A percentile compares a stretch with the other conserved stretches of the same genome.
Conservation (phyloP, 2,797 vertebrate genomes). For the Sebastes umbrosus region DNA sequence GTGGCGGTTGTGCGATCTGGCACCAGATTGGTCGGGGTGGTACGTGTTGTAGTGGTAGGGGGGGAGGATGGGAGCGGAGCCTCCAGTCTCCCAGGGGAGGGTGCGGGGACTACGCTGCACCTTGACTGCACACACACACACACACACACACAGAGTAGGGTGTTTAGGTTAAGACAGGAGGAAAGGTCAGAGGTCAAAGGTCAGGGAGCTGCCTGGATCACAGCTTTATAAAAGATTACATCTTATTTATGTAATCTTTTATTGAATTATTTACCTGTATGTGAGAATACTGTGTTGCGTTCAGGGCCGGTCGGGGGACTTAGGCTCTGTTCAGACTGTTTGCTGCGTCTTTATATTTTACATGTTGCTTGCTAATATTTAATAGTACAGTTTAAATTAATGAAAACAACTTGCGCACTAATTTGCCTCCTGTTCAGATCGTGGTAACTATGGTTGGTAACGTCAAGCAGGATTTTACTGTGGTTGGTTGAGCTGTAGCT, state of each 20-base stretch:
- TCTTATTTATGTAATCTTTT: constrained; percentile 27
- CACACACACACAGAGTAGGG: constrained; percentile 36
- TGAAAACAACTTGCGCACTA: too few relatives aligned
- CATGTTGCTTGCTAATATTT: too few relatives aligned
- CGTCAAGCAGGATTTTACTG: too few relatives aligned
- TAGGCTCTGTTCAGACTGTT: too few relatives aligned
- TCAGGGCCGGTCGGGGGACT: background rate
- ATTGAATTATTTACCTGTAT: background rate
- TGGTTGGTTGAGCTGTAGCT: too few relatives aligned
- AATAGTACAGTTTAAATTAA: too few relatives aligned
- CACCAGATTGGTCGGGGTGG: constrained; percentile 88
- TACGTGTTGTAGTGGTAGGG: constrained; percentile 92
- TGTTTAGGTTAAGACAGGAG: constrained; percentile 55
- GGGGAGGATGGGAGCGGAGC: constrained; percentile 84
- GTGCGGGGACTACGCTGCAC: constrained; percentile 94
- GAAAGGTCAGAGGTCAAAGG: constrained; percentile 47
- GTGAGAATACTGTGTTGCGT: constrained; percentile 39
- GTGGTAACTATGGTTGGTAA: too few relatives aligned
- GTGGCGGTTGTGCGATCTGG: constrained; percentile 73
- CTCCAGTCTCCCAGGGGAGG: constrained; percentile 85
- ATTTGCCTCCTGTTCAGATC: too few relatives aligned
- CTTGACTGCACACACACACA: constrained; percentile 84
- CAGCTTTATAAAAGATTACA: constrained; percentile 41
- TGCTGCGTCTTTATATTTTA: too few relatives aligned
- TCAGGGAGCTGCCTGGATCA: constrained; percentile 11